Conservation (phyloP, 2,113 vertebrate species). For the Platycercus adscitus region DNA sequence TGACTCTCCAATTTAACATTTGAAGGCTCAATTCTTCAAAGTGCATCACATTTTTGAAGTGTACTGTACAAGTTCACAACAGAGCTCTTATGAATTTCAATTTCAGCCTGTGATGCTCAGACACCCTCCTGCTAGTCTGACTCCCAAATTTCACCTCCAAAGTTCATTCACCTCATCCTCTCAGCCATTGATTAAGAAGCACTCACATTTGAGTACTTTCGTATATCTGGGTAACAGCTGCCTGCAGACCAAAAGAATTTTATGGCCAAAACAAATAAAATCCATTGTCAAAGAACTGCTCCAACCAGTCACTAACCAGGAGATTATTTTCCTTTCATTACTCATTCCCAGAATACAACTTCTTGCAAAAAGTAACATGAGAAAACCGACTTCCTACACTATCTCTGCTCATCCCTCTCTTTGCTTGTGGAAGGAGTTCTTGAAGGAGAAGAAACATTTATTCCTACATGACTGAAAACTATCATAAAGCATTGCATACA, state of each 20-base stretch:
- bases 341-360: not conserved
- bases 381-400: not conserved
- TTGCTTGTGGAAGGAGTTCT: not conserved
- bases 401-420: not conserved
- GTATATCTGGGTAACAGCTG: fast-evolving
- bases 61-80: not conserved
- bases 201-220: not conserved
- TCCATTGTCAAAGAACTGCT: not conserved
- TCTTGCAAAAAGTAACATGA: not conserved
- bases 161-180: not conserved
- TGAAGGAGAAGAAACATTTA: not conserved
- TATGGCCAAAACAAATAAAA: not conserved
- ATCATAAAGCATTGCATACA: not conserved
- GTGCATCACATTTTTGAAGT: not conserved
- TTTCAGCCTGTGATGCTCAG: not conserved
- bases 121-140: not conserved
- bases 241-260: not conserved
- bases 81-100: not conserved
- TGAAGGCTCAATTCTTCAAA: not conserved
- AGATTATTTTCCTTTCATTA: not conserved
- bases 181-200: not conserved
- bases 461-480: not conserved
- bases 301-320: not conserved
- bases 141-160: not conserved
- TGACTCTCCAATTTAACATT: not conserved